These are phyloP conservation scores for Oxyura jamaicensis DNA, from an alignment of 2,113 vertebrate species.

Conservation along the genomic window DNA sequence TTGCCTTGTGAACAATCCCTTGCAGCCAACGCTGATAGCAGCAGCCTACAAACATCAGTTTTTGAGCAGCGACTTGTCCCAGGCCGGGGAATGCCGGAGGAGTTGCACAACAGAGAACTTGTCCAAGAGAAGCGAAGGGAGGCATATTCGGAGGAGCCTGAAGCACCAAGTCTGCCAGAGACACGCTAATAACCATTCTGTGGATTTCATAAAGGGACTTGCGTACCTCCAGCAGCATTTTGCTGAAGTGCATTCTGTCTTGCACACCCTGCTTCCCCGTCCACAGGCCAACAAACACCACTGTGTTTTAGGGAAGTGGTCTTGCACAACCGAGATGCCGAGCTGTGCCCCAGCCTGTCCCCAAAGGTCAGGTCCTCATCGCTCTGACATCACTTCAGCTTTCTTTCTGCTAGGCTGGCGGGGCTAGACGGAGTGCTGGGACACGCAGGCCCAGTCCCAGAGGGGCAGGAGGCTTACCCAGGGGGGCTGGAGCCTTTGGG, in stretches of 20 bases:
- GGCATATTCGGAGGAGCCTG: background rate
- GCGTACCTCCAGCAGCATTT: accelerated
- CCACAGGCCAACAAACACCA: background rate
- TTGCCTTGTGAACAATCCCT: background rate
- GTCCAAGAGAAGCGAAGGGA: background rate
- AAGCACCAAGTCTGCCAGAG: background rate
- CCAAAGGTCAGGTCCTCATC: background rate
- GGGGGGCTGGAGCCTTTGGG: background rate
- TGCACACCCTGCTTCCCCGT: background rate
- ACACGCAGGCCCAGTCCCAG: background rate
- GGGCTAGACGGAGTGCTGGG: accelerated
- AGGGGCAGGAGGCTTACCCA: accelerated
- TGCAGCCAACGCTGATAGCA: accelerated
- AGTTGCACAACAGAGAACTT: background rate
- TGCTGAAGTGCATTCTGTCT: background rate
- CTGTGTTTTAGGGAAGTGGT: background rate
- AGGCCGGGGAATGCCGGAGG: background rate
- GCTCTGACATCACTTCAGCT: accelerated
- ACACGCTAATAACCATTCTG: background rate
- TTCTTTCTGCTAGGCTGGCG: background rate
- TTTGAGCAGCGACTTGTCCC: background rate
- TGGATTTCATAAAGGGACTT: background rate
- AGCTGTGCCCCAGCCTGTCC: background rate
- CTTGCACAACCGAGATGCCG: background rate
- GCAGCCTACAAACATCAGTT: background rate